Evolutionary conservation across 2,797 vertebrate genomes (phyloP).

Genomic region (Sternotherus odoratus): DNA sequence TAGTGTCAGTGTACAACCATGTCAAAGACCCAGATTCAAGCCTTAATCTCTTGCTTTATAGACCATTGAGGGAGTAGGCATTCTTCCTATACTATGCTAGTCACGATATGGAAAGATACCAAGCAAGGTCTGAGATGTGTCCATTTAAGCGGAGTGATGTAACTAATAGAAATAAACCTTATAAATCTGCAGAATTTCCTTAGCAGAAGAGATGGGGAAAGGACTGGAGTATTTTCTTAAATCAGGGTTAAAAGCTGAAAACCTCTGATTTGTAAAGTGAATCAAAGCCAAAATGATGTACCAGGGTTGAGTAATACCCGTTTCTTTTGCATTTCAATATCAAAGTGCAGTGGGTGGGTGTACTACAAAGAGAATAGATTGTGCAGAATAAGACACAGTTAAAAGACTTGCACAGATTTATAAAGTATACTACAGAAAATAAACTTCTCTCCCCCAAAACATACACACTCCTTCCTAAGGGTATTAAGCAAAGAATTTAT

Average conservation of each 20-base stretch:
- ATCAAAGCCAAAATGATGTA: slow-evolving; percentile 54
- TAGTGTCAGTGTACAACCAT: slow-evolving; percentile 16
- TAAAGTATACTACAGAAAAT: fast-evolving
- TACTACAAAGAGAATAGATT: neutral
- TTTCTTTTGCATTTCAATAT: slow-evolving; percentile 29
- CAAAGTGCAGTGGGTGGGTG: slow-evolving; percentile 29
- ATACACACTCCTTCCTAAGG: neutral
- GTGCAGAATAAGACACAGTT: slow-evolving; percentile 22
- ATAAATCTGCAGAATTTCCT: slow-evolving; percentile 14
- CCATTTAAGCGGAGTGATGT: neutral
- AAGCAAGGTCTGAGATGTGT: neutral
- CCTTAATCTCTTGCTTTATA: slow-evolving; percentile 20
- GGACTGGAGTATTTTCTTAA: slow-evolving; percentile 50
- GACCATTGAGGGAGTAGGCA: slow-evolving; percentile 30
- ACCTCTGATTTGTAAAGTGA: slow-evolving; percentile 42
- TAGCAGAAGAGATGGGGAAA: neutral
- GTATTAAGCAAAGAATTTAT: neutral
- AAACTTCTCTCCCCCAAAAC: neutral
- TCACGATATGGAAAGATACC: neutral
- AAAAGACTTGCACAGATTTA: neutral
- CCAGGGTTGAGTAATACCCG: slow-evolving; percentile 48
- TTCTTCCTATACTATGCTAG: neutral
- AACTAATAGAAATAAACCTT: neutral
- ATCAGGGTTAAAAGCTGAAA: slow-evolving; percentile 18
- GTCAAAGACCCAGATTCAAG: slow-evolving; percentile 17